Conservation (phyloP, 2,113 vertebrate species). For the Caretta caretta region DNA sequence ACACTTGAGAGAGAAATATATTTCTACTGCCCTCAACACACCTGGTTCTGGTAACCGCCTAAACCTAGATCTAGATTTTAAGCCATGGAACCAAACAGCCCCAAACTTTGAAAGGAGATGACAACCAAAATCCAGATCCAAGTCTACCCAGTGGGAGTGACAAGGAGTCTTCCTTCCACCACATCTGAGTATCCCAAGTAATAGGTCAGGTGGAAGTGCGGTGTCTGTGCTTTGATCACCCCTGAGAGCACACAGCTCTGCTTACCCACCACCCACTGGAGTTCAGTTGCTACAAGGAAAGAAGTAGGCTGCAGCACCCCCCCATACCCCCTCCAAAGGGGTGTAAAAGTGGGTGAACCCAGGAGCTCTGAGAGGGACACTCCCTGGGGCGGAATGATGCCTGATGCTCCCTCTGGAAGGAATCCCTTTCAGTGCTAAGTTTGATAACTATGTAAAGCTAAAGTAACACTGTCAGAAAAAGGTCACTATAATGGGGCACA, state of each 20-base stretch:
- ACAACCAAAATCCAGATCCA: neutral
- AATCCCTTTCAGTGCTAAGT: too few species aligned
- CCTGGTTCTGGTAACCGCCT: too few species aligned
- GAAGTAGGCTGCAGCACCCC: neutral
- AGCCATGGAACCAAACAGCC: neutral
- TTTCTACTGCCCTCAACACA: neutral
- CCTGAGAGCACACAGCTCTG: neutral
- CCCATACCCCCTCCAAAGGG: accelerated
- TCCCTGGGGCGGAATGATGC: too few species aligned
- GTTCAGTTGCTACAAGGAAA: neutral
- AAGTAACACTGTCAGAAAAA: too few species aligned
- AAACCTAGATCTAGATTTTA: neutral
- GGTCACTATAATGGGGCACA: too few species aligned
- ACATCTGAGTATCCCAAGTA: neutral
- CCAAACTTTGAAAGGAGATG: neutral
- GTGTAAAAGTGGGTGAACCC: too few species aligned
- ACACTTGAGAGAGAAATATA: neutral
- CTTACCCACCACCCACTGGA: neutral
- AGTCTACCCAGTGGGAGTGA: accelerated
- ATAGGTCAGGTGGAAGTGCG: accelerated
- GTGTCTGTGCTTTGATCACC: neutral
- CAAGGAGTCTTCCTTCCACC: accelerated
- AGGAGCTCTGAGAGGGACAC: too few species aligned
- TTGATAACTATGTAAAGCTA: too few species aligned
- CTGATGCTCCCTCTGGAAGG: too few species aligned